Conservation (phyloP, 2,797 vertebrate genomes). For the Nannoperca obscura region DNA sequence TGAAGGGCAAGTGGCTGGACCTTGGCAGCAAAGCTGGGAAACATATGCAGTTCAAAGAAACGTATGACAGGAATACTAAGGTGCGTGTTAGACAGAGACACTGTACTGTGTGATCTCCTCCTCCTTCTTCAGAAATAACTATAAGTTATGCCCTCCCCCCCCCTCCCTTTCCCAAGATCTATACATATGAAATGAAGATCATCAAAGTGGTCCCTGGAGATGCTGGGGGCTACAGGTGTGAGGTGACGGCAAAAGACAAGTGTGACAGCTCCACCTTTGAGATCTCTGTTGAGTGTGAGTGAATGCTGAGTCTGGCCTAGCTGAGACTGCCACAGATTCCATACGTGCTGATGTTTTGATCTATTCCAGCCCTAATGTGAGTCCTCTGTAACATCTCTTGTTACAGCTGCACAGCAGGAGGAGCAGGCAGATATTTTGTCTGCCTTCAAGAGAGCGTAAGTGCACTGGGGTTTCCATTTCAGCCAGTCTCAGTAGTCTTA, state of each 20-base stretch:
- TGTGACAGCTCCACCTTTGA: slow-evolving; percentile 91
- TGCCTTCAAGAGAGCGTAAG: slow-evolving; percentile 87
- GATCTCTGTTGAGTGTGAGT: slow-evolving; percentile 88
- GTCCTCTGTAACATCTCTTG: slow-evolving; percentile 63
- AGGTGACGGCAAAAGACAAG: slow-evolving; percentile 90
- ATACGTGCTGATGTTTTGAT: slow-evolving; percentile 46
- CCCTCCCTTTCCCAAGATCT: slow-evolving; percentile 79
- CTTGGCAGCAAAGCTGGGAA: slow-evolving; percentile 90
- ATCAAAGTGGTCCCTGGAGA: slow-evolving; percentile 85
- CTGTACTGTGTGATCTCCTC: slow-evolving; percentile 10
- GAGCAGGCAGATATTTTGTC: slow-evolving; percentile 80
- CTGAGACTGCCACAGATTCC: slow-evolving; percentile 33
- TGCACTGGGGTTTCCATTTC: slow-evolving; percentile 33
- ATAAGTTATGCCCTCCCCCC: background rate
- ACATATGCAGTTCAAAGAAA: slow-evolving; percentile 90
- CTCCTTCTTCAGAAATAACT: slow-evolving; percentile 7
- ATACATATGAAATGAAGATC: slow-evolving; percentile 89
- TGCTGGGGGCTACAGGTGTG: slow-evolving; percentile 90
- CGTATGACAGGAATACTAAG: slow-evolving; percentile 88
- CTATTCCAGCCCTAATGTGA: slow-evolving; percentile 50
- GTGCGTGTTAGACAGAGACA: slow-evolving; percentile 68
- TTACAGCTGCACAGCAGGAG: slow-evolving; percentile 79
- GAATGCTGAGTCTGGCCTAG: slow-evolving; percentile 28
- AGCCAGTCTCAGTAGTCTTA: background rate
- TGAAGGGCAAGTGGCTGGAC: slow-evolving; percentile 95